Conservation (phyloP, 2,797 vertebrate genomes). For the Acropternis orthonyx region DNA sequence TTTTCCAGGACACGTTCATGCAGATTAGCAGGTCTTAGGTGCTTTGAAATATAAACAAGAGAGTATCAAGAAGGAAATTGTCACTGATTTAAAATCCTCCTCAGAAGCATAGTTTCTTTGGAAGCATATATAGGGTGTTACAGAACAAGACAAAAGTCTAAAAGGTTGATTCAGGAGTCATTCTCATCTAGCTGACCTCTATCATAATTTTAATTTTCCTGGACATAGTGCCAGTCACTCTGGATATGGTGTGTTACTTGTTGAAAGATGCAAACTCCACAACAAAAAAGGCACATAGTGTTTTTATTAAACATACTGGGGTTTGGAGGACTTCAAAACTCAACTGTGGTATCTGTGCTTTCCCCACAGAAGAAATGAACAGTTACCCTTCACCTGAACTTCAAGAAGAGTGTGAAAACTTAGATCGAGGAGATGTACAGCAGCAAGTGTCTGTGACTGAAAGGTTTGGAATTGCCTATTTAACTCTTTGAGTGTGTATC, state of each 20-base stretch:
- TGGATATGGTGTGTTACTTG: not conserved
- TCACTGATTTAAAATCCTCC: not conserved
- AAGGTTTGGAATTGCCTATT: constrained; percentile 17
- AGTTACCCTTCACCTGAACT: constrained; percentile 75
- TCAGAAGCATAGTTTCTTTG: not conserved
- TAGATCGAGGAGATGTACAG: constrained; percentile 45
- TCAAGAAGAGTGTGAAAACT: constrained; percentile 69
- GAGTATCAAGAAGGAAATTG: not conserved
- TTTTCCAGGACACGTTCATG: not conserved
- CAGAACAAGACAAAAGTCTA: not conserved
- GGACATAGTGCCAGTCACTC: not conserved
- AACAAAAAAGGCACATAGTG: not conserved
- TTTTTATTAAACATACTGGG: not conserved
- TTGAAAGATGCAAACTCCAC: not conserved
- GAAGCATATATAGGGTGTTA: not conserved
- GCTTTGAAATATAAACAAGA: not conserved
- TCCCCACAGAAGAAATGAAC: constrained; percentile 77
- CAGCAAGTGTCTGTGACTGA: not conserved
- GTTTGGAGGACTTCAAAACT: not conserved
- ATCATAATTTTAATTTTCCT: not conserved
- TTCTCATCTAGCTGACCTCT: not conserved
- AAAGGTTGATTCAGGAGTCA: not conserved
- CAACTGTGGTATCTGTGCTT: not conserved
- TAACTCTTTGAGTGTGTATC: not conserved
- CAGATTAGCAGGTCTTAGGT: not conserved